Evolutionary conservation across 2,113 vertebrate genomes (phyloP).

Genomic region (Austrofundulus limnaeus): DNA sequence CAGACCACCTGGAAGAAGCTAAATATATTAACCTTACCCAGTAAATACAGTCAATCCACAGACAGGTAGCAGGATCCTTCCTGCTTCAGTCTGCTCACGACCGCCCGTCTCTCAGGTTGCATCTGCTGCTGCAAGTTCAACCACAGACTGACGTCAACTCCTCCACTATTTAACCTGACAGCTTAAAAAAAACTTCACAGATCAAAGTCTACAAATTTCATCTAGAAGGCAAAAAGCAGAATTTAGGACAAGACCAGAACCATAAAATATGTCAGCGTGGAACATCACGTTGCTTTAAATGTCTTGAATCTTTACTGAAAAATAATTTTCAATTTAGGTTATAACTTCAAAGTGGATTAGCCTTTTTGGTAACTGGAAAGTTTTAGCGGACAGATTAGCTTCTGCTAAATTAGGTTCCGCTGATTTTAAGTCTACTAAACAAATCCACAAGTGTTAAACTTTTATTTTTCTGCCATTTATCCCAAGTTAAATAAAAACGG

Average conservation of each 20-base stretch:
- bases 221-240: neutral
- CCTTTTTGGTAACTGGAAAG: no score
- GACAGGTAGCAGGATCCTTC: neutral
- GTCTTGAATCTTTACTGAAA: no score
- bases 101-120: neutral
- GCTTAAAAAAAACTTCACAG: neutral
- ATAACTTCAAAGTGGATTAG: no score
- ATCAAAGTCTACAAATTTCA: neutral
- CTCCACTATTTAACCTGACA: conserved; percentile 8
- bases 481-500: no score
- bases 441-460: no score
- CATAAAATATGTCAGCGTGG: no score
- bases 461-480: no score
- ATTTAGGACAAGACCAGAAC: neutral
- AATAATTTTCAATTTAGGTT: no score
- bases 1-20: neutral
- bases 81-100: neutral
- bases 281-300: no score
- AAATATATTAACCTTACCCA: neutral
- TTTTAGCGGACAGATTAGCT: no score
- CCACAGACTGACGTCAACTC: conserved; percentile 8
- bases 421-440: no score
- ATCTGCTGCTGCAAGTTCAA: conserved; percentile 22
- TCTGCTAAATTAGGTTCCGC: no score
- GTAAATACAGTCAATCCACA: conserved; percentile 9